These are phyloP conservation scores for Rattus rattus DNA, from an alignment of 2,113 vertebrate species.

Conservation along the genomic window DNA sequence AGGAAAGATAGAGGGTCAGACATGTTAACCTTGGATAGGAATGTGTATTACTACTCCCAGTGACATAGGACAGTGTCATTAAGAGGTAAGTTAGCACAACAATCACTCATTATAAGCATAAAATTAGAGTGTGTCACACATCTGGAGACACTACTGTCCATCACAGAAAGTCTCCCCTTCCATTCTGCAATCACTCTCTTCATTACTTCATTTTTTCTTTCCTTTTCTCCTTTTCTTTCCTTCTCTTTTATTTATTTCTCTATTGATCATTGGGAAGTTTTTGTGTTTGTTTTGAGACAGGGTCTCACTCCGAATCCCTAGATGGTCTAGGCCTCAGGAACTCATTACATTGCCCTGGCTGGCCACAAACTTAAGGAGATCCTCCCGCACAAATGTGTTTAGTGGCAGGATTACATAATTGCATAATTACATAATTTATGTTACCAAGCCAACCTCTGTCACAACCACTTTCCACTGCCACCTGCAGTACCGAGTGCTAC, in stretches of 20 bases:
- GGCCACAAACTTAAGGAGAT: background rate
- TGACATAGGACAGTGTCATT: background rate
- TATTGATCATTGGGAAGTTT: background rate
- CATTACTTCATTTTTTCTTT: background rate
- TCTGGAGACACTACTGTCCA: background rate
- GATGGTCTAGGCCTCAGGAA: background rate
- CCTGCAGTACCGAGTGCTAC: background rate
- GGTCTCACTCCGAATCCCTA: background rate
- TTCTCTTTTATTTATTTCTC: background rate
- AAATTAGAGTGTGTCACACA: background rate
- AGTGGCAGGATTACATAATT: background rate
- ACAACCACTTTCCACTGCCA: background rate
- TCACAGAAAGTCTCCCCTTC: background rate
- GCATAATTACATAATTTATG: background rate
- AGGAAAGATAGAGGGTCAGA: background rate
- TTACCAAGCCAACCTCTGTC: background rate
- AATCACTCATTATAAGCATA: accelerated
- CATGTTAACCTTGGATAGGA: background rate
- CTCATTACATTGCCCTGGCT: background rate
- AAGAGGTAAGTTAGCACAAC: background rate
- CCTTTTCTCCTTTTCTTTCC: background rate
- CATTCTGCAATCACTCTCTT: background rate
- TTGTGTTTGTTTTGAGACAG: background rate
- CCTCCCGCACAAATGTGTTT: background rate
- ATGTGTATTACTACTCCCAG: background rate